These are phyloP conservation scores for Apteryx owenii DNA, from an alignment of 2,113 vertebrate species.

Conservation along the genomic window DNA sequence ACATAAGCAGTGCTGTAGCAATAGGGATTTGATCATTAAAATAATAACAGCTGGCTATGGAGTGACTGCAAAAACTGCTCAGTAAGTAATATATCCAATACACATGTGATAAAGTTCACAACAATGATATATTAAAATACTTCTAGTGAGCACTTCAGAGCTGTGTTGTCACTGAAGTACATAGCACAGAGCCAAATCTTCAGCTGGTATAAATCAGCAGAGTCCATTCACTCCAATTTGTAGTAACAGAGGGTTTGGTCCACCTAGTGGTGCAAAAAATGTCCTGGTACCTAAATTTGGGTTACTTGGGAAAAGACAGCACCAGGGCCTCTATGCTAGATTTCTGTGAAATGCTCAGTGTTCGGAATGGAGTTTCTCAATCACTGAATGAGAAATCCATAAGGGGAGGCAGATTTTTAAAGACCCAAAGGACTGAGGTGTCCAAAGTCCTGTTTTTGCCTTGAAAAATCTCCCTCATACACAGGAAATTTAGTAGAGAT, in stretches of 20 bases:
- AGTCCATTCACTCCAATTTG: background rate
- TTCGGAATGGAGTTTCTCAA: background rate
- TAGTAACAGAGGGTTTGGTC: background rate
- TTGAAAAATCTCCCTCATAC: background rate
- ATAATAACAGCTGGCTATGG: background rate
- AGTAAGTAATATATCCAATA: background rate
- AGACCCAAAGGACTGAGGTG: background rate
- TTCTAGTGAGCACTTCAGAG: background rate
- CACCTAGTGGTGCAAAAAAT: background rate
- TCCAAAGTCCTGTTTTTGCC: background rate
- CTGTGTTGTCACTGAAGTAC: background rate
- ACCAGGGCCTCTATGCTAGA: background rate
- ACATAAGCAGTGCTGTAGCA: background rate
- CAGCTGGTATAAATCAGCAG: background rate
- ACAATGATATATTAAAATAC: background rate
- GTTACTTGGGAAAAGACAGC: background rate
- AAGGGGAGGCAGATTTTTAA: background rate
- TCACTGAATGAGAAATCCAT: background rate
- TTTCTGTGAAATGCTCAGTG: background rate
- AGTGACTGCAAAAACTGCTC: background rate
- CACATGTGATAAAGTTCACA: background rate
- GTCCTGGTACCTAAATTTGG: background rate
- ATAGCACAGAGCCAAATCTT: background rate
- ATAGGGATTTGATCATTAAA: background rate
- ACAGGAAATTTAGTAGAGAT: background rate